Conservation (phyloP, 2,113 vertebrate species). For the Bothrops jararaca region DNA sequence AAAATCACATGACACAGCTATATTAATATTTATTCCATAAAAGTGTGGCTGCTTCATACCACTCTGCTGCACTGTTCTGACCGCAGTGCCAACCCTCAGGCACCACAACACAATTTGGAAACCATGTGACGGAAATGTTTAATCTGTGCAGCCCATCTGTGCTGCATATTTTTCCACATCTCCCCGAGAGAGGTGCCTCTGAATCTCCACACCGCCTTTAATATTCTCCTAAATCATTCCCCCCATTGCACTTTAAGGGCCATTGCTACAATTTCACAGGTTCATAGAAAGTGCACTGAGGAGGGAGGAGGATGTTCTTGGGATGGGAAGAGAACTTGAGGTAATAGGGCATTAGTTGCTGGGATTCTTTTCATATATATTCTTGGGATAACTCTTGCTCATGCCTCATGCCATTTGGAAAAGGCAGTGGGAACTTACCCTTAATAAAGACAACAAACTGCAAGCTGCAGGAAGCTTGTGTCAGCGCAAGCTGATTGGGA, state of each 20-base stretch:
- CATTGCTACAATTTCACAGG: slow-evolving; percentile 81
- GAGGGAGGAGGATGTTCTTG: slow-evolving; percentile 48
- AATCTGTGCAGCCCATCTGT: slow-evolving; percentile 95
- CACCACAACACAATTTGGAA: slow-evolving; percentile 83
- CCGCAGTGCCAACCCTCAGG: slow-evolving; percentile 77
- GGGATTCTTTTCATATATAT: slow-evolving; percentile 64
- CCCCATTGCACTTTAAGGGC: slow-evolving; percentile 79
- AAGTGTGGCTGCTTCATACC: slow-evolving; percentile 52
- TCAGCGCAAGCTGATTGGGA: slow-evolving; percentile 57
- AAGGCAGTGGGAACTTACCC: background rate
- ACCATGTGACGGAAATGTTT: slow-evolving; percentile 91
- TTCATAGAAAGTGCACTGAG: slow-evolving; percentile 88
- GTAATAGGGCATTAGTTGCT: slow-evolving; percentile 35
- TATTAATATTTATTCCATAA: slow-evolving; percentile 71
- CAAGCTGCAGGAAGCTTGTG: slow-evolving; percentile 56
- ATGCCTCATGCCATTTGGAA: slow-evolving; percentile 55
- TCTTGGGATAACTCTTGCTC: slow-evolving; percentile 58
- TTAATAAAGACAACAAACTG: slow-evolving; percentile 23
- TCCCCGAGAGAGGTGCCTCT: slow-evolving; percentile 89
- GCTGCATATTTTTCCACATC: slow-evolving; percentile 86
- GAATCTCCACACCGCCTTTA: slow-evolving; percentile 93
- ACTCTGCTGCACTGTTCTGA: slow-evolving; percentile 71
- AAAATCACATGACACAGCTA: slow-evolving; percentile 56
- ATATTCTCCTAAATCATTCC: slow-evolving; percentile 89
- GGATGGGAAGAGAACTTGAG: slow-evolving; percentile 19